Evolutionary conservation across 2,113 vertebrate species (phyloP).

Genomic region (Bagarius yarrelli): DNA sequence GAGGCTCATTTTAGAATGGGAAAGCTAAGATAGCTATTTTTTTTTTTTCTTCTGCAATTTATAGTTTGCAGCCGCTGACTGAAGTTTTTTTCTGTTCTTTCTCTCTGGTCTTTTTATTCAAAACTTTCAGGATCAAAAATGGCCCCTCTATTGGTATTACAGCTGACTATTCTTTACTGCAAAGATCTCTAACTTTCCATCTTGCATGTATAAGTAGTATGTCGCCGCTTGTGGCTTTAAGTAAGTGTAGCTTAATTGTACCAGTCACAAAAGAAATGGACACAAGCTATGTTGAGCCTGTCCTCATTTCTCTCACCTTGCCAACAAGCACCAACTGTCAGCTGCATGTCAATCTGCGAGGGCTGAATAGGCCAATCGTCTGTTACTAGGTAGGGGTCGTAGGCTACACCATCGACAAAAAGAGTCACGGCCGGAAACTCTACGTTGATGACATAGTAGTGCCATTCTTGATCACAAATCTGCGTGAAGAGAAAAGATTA

Average conservation of each 20-base stretch:
- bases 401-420: slow-evolving; percentile 91
- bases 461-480: slow-evolving; percentile 99
- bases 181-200: neutral
- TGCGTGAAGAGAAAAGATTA: slow-evolving; percentile 57
- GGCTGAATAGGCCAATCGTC: slow-evolving; percentile 97
- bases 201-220: neutral
- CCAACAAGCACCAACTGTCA: slow-evolving; percentile 96
- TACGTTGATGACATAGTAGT: slow-evolving; percentile 94
- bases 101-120: no score
- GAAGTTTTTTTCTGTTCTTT: no score
- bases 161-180: neutral
- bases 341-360: slow-evolving; percentile 90
- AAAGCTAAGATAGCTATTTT: neutral
- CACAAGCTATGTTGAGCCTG: no score
- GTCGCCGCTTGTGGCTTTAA: neutral
- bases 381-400: slow-evolving; percentile 95
- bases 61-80: slow-evolving; percentile 49
- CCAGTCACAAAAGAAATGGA: no score
- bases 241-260: neutral
- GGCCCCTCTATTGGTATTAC: slow-evolving; percentile 27
- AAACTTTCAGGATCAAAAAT: slow-evolving; percentile 46
- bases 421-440: slow-evolving; percentile 91
- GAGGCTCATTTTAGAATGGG: neutral
- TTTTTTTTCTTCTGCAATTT: slow-evolving; percentile 35
- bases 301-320: slow-evolving; percentile 79